phyloP scores from a whole-genome alignment of 2,888 invertebrate species.

The Melipona beecheii region DNA sequence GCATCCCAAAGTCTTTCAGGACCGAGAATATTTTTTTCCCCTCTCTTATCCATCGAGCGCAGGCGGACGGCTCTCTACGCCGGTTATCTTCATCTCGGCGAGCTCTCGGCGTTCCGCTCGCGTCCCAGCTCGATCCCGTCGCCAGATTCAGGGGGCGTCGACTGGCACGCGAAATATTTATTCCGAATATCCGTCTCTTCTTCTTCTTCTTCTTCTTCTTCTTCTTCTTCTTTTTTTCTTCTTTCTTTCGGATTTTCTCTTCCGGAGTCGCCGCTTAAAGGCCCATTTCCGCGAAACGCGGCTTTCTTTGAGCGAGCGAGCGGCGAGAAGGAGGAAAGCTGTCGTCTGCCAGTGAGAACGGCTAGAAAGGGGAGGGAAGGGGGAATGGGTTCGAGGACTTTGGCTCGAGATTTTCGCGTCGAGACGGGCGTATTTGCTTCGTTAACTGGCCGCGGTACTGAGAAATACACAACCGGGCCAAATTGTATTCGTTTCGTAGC shows the following conservation, averaged over 20 bases:
- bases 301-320: constrained; percentile 12
- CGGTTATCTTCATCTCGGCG: constrained; percentile 65
- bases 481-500: constrained; percentile 1
- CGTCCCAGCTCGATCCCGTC: constrained; percentile 62
- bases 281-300: constrained; percentile 45
- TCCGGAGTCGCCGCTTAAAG: constrained; percentile 33
- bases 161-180: constrained; percentile 30
- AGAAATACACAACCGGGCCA: not conserved
- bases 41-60: constrained; percentile 60
- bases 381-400: not conserved
- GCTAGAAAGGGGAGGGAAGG: not conserved
- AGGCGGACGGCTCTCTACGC: constrained; percentile 39
- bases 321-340: not conserved
- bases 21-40: constrained; percentile 42
- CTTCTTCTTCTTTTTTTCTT: no score
- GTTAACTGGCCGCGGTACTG: not conserved
- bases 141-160: constrained; percentile 59
- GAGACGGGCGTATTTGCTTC: not conserved
- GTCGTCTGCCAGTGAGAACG: not conserved
- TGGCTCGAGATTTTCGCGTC: not conserved
- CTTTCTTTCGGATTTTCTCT: constrained; percentile 32
- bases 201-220: not conserved
- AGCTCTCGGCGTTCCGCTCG: constrained; percentile 32
- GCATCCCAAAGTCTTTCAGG: constrained; percentile 8
- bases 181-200: not conserved